Base-by-base conservation (phyloP, 2,797 vertebrate species). In the Lepus townsendii region DNA sequence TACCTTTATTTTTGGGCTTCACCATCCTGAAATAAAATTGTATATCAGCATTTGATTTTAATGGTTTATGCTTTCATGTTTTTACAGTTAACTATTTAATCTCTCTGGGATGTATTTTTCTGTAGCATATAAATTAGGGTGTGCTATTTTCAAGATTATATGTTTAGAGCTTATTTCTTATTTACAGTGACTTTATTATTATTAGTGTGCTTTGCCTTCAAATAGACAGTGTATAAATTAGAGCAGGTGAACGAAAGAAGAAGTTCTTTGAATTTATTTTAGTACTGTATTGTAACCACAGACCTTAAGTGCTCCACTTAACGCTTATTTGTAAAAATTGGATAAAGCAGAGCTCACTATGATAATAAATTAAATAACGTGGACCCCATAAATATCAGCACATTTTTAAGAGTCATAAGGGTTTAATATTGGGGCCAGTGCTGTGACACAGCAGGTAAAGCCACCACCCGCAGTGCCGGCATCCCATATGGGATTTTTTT, bases 291-390 rank as follows among this genome's bases (percentile, higher is more conserved):
- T 62, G 35, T 78, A 91, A 77, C 89, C 57, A 77, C 17, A 94
- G 57, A 90, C 73, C n/a, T 83, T 91, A 86, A 95, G n/a, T 76
- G 91, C 20, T 66, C 62, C 32, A 42, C 32, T 95, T 94, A 86
- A 88, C 54, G 79, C 79, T 88, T 90, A 93, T 90, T 90, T 95
- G 75, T 80, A 91, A 96, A 91, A 90, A 76, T 50, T 90, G 26
- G 14, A 78, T 93, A 92, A 87, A 77, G 38, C 47, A 75, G 84
- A 50, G 60, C 30, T 88, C 52, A 14, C 57, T 87, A 17, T 62
- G 66, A 19, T 57, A 90, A 91, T 75, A 87, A 77, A 78, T 82
- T 83, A 79, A 86, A 30, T 90, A 69, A 75, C 8, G 32, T 65
- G 13, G 38, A 30, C 17, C 20, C 57, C 50, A 65, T 71, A 92